phyloP scores from a whole-genome alignment of 2,113 vertebrate genomes.

The Typhlomys cinereus region DNA sequence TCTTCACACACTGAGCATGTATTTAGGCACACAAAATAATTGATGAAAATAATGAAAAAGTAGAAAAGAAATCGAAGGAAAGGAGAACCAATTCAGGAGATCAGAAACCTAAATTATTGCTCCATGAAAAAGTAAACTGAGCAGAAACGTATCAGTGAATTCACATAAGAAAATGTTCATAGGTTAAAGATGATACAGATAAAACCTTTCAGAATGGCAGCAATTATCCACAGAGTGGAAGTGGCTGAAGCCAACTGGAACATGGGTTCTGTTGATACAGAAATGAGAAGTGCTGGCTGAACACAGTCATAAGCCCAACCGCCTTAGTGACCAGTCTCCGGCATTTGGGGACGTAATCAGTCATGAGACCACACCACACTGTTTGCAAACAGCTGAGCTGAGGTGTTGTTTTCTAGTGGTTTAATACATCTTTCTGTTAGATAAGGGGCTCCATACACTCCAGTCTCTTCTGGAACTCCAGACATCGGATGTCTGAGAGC shows the following conservation, averaged over 20 bases:
- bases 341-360: background rate
- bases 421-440: conserved; percentile 50
- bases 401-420: conserved; percentile 10
- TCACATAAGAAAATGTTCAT: background rate
- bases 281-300: background rate
- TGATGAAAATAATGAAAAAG: background rate
- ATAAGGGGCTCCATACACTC: background rate
- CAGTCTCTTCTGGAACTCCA: background rate
- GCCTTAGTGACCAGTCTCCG: conserved; percentile 20
- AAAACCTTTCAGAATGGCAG: background rate
- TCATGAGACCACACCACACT: background rate
- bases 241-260: background rate
- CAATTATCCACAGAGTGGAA: background rate
- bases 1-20: background rate
- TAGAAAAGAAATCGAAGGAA: background rate
- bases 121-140: background rate
- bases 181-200: background rate
- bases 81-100: background rate
- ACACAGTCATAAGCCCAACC: background rate
- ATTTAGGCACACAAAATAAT: background rate
- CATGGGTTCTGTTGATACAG: background rate
- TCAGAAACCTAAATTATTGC: background rate
- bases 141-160: background rate
- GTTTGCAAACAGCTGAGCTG: background rate
- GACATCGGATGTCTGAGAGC: conserved; percentile 25